Conservation (phyloP, 2,113 vertebrate species). For the Atlantisia rogersi region DNA sequence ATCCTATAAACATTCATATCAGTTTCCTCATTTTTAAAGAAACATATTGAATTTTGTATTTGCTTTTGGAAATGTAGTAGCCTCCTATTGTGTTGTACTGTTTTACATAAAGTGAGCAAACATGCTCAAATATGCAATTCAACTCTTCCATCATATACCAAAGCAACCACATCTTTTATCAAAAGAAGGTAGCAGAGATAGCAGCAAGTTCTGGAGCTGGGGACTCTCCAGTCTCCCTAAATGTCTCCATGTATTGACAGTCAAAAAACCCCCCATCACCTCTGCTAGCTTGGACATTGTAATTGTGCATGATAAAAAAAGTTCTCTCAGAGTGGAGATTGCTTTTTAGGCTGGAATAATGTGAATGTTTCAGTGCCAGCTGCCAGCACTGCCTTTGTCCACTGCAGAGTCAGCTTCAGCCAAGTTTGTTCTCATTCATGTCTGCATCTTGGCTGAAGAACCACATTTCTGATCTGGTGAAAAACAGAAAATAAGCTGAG, state of each 20-base stretch:
- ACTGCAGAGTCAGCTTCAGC: background rate
- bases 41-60: background rate
- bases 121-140: background rate
- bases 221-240: background rate
- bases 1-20: background rate
- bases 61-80: background rate
- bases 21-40: background rate
- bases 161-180: background rate
- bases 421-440: constrained; percentile 13
- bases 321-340: background rate
- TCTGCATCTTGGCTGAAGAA: constrained; percentile 23
- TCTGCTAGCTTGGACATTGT: background rate
- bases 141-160: background rate
- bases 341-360: background rate
- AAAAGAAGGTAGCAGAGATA: background rate
- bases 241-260: background rate
- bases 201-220: background rate
- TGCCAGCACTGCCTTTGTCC: constrained; percentile 5
- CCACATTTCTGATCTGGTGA: background rate
- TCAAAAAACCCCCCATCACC: background rate
- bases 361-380: background rate
- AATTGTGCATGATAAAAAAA: background rate
- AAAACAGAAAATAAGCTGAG: background rate
- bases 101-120: background rate
- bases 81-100: background rate